Evolutionary conservation across 2,797 vertebrate species (phyloP).

Genomic region (Coregonus ussuriensis): DNA sequence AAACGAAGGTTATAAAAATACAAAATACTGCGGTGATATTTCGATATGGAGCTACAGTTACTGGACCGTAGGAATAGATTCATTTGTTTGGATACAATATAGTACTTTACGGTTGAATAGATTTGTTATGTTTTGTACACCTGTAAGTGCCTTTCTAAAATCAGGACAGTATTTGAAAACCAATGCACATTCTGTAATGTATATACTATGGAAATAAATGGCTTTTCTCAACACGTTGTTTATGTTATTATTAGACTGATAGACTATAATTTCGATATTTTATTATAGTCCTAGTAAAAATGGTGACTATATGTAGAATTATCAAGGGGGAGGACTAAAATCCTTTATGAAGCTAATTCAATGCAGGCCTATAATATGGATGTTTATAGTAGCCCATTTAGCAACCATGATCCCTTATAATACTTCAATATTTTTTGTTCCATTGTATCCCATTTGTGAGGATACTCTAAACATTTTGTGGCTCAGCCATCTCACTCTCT

Average conservation of each 20-base stretch:
- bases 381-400: slow-evolving; percentile 43
- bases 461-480: slow-evolving; percentile 73
- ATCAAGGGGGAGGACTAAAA: not conserved
- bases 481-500: slow-evolving; percentile 67
- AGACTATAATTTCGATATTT: not conserved
- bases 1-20: slow-evolving; percentile 50
- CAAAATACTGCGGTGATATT: slow-evolving; percentile 31
- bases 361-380: slow-evolving; percentile 35
- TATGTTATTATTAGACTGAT: slow-evolving; percentile 60
- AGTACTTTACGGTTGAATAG: slow-evolving; percentile 91
- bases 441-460: slow-evolving; percentile 72
- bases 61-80: slow-evolving; percentile 82
- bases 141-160: slow-evolving; percentile 80
- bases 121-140: slow-evolving; percentile 79
- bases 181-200: slow-evolving; percentile 80
- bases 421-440: slow-evolving; percentile 56
- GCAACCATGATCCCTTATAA: slow-evolving; percentile 46
- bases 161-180: slow-evolving; percentile 80
- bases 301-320: not conserved
- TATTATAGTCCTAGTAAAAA: not conserved
- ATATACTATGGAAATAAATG: slow-evolving; percentile 80
- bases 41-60: slow-evolving; percentile 65
- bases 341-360: slow-evolving; percentile 39
- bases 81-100: slow-evolving; percentile 88
- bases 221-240: slow-evolving; percentile 73